Percentiles rank a stretch among this genome's conserved stretches.
Evolutionary conservation across 37 sponge, comb jelly and placozoan genomes (phyloP).

Genomic region (Crambe crambe): DNA sequence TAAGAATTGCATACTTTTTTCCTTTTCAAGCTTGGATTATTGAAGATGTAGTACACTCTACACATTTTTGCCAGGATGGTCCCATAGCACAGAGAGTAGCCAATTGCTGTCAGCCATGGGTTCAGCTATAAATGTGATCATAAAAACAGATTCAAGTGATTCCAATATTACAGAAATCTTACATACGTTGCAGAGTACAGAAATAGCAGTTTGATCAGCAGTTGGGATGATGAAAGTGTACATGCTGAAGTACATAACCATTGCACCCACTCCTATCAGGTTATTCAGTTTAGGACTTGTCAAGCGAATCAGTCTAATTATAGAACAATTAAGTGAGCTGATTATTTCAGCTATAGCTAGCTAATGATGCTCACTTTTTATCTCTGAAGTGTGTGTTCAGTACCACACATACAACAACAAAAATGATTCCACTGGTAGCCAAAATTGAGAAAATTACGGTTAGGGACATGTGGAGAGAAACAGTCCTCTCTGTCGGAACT

Average conservation of each 20-base stretch:
- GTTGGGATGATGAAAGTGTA: slow-evolving; percentile 11
- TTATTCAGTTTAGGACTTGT: slow-evolving; percentile 1
- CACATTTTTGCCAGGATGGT: slow-evolving; percentile 51
- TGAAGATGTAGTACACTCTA: slow-evolving; percentile 55
- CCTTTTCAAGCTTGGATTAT: slow-evolving; percentile 29
- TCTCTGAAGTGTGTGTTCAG: slow-evolving; percentile 43
- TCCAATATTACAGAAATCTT: slow-evolving; percentile 12
- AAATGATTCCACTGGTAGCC: slow-evolving; percentile 21
- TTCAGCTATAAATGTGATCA: no score
- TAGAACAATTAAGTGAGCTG: background rate
- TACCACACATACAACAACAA: slow-evolving; percentile 42
- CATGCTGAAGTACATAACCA: slow-evolving; percentile 32
- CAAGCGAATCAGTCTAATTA: background rate
- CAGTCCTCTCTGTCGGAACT: background rate
- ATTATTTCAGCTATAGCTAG: no score
- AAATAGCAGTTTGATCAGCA: background rate
- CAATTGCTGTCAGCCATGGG: slow-evolving; percentile 35
- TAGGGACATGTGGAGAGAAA: slow-evolving; percentile 4
- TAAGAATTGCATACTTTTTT: slow-evolving; percentile 14
- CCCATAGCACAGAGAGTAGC: slow-evolving; percentile 57
- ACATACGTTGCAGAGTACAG: slow-evolving; percentile 40
- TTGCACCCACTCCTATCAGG: slow-evolving; percentile 41
- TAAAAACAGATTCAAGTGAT: no score
- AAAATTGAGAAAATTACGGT: slow-evolving; percentile 18
- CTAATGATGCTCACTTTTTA: slow-evolving; percentile 11